phyloP scores from a whole-genome alignment of 2,797 vertebrate genomes.

The Avahi laniger region DNA sequence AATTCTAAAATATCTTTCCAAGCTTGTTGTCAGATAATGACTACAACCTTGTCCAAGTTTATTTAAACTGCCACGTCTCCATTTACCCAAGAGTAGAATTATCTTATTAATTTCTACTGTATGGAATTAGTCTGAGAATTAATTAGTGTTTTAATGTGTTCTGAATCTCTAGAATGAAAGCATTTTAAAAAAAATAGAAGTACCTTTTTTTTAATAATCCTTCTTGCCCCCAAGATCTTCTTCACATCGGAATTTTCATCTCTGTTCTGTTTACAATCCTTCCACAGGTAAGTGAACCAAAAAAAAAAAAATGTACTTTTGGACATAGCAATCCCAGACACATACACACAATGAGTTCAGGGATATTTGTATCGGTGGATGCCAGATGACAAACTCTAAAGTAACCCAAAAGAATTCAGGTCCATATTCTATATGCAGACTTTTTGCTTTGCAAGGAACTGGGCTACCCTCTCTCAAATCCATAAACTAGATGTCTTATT shows the following conservation, averaged over 20 bases:
- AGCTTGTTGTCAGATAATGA: not conserved
- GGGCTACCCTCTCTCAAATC: slow-evolving; percentile 18
- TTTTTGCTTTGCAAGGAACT: not conserved
- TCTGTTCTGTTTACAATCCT: not conserved
- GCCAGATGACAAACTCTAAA: not conserved
- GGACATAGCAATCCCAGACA: not conserved
- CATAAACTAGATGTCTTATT: not conserved
- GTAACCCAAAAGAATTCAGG: not conserved
- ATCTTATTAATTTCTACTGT: not conserved
- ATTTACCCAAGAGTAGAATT: not conserved
- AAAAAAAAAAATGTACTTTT: not conserved
- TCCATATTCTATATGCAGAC: not conserved
- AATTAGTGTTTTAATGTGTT: not conserved
- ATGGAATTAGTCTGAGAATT: not conserved
- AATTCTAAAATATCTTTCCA: not conserved
- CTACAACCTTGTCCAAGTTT: not conserved
- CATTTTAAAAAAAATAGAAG: not conserved
- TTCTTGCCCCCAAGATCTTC: not conserved
- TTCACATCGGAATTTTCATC: not conserved
- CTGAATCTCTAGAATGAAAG: slow-evolving; percentile 17
- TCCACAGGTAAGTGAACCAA: not conserved
- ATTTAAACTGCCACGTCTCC: not conserved
- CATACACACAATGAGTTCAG: not conserved
- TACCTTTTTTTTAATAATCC: not conserved
- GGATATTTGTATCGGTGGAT: not conserved